Percentiles rank a stretch among this genome's conserved stretches.
These are phyloP conservation scores for Microplitis deprimator DNA, from an alignment of 2,888 invertebrate species.

Conservation along the genomic window DNA sequence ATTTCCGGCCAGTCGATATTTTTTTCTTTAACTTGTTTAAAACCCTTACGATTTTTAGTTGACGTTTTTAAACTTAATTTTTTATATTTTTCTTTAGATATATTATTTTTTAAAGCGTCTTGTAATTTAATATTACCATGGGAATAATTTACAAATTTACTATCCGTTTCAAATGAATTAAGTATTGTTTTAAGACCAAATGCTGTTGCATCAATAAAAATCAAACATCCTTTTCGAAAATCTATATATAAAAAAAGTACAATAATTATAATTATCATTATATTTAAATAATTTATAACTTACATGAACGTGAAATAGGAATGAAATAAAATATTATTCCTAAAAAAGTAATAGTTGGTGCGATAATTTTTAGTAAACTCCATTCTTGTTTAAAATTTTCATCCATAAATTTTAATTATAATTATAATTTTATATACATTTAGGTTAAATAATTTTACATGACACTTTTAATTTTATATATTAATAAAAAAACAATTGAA, in stretches of 20 bases:
- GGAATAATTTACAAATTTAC: too few relatives aligned
- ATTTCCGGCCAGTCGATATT: conserved; percentile 20
- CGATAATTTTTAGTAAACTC: conserved; percentile 55
- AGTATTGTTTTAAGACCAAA: conserved; percentile 56
- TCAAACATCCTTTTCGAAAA: conserved; percentile 56
- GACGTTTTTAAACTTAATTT: neutral
- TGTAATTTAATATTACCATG: neutral
- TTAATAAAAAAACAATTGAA: neutral
- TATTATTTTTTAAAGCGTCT: conserved; percentile 8
- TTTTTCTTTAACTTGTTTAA: neutral
- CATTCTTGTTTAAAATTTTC: conserved; percentile 48
- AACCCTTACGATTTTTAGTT: neutral
- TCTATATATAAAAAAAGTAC: conserved; percentile 46
- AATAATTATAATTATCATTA: too few relatives aligned
- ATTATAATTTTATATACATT: neutral
- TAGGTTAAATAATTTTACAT: neutral
- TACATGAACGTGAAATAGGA: conserved; percentile 62
- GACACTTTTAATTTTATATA: neutral
- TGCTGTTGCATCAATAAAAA: conserved; percentile 58
- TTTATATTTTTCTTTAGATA: conserved; percentile 1
- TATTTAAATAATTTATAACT: conserved; percentile 47
- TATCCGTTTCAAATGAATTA: conserved; percentile 39
- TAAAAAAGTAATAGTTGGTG: conserved; percentile 54
- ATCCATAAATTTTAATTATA: conserved; percentile 20
- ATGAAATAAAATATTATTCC: conserved; percentile 60